Conservation (phyloP, 1,140 invertebrate species). For the Adoxophyes honmai region DNA sequence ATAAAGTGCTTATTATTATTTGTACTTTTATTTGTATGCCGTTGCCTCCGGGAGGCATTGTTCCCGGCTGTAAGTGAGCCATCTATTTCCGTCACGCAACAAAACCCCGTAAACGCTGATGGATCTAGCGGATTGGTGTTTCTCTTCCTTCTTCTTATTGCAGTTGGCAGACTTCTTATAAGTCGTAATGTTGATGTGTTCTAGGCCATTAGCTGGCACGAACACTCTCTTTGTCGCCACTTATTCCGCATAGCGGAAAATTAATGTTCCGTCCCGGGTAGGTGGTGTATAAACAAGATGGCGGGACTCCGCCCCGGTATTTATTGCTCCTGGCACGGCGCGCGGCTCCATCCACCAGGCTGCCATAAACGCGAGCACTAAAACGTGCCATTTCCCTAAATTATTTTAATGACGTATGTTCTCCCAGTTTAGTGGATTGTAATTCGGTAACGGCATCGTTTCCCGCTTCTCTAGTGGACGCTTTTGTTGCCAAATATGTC, state of each 20-base stretch:
- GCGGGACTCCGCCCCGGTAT: constrained; percentile 40
- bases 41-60: no score
- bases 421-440: constrained; percentile 36
- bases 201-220: constrained; percentile 46
- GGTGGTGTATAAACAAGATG: constrained; percentile 56
- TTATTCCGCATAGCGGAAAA: constrained; percentile 47
- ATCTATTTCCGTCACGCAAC: constrained; percentile 10
- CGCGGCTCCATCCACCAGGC: constrained; percentile 26
- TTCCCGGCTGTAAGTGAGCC: constrained; percentile 3
- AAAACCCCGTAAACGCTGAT: constrained; percentile 7
- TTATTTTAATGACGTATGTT: constrained; percentile 60
- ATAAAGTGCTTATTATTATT: no score
- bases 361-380: constrained; percentile 47
- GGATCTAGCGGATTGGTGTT: constrained; percentile 6
- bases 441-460: constrained; percentile 42
- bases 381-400: constrained; percentile 55
- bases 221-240: constrained; percentile 46
- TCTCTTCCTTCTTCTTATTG: constrained; percentile 11
- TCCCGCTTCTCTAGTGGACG: constrained; percentile 23
- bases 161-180: constrained; percentile 33
- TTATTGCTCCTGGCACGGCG: constrained; percentile 50
- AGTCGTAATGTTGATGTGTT: constrained; percentile 42
- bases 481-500: constrained; percentile 38
- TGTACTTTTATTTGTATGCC: no score
- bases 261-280: constrained; percentile 44